Conservation (phyloP, 35 echinoderm and acorn worm species). For the Apostichopus californicus region DNA sequence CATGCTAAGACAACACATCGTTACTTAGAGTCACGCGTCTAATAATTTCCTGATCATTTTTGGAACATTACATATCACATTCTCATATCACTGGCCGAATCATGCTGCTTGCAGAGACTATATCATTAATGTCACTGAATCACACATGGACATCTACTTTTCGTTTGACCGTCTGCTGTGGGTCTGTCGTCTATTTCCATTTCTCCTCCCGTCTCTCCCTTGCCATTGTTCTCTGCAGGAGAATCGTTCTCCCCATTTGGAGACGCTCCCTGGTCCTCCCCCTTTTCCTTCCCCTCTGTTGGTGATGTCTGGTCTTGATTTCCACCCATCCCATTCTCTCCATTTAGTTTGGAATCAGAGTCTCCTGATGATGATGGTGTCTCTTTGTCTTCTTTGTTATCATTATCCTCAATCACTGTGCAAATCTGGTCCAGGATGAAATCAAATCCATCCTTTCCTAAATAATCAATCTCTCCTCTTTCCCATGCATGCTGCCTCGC, state of each 20-base stretch:
- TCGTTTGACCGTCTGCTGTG: not conserved
- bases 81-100: too few species aligned
- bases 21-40: too few species aligned
- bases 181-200: not conserved
- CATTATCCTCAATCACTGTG: not conserved
- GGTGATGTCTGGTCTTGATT: not conserved
- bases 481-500: conserved; percentile 70
- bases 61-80: too few species aligned
- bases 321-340: not conserved
- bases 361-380: not conserved
- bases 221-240: not conserved
- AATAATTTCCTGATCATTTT: too few species aligned
- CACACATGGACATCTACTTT: not conserved
- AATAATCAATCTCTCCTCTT: conserved; percentile 77
- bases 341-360: not conserved
- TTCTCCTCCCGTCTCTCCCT: not conserved
- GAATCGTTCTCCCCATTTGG: not conserved
- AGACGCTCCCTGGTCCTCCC: not conserved
- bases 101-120: too few species aligned
- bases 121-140: not conserved
- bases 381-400: not conserved
- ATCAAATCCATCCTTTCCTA: conserved; percentile 70
- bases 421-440: conserved; percentile 74
- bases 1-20: too few species aligned
- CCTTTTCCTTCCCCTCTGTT: not conserved